These are phyloP conservation scores for Pachypeltis micranthus DNA, from an alignment of 1,140 invertebrate genomes.

Conservation along the genomic window DNA sequence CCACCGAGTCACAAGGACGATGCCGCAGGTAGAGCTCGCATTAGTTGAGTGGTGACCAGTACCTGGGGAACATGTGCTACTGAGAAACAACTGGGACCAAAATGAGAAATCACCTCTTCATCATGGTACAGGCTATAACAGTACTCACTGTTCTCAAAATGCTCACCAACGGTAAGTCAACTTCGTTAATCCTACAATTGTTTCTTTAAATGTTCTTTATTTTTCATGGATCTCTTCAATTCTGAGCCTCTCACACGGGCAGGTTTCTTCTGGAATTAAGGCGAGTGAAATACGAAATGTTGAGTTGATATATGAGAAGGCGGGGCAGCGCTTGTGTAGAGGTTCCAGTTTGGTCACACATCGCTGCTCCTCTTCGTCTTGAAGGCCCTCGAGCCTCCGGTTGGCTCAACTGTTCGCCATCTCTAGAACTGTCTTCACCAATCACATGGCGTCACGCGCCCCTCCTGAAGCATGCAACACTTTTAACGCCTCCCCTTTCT, in stretches of 20 bases:
- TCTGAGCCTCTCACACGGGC: too few species aligned
- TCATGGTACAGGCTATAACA: conserved; percentile 71
- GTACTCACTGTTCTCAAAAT: conserved; percentile 70
- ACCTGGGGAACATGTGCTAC: conserved; percentile 6
- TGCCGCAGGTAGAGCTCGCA: neutral
- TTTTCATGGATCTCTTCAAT: too few species aligned
- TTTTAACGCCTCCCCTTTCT: too few species aligned
- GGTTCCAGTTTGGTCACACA: neutral
- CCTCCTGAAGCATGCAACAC: too few species aligned
- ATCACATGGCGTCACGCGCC: neutral
- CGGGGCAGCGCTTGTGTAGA: neutral
- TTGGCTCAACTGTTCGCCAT: neutral
- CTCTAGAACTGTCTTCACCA: neutral
- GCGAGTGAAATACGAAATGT: too few species aligned
- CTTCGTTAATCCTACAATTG: too few species aligned
- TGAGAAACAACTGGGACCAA: conserved; percentile 1
- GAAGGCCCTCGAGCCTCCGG: neutral
- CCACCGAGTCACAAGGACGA: conserved; percentile 6
- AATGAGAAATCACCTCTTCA: conserved; percentile 27
- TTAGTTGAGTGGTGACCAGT: conserved; percentile 6
- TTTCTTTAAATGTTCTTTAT: too few species aligned
- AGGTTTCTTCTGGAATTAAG: too few species aligned
- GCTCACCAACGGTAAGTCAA: conserved; percentile 62
- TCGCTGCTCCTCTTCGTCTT: neutral
- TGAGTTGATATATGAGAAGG: neutral